Percentiles rank a stretch among this genome's conserved stretches.
phyloP scores from a whole-genome alignment of 2,797 vertebrate genomes.

The Nannoperca obscura region DNA sequence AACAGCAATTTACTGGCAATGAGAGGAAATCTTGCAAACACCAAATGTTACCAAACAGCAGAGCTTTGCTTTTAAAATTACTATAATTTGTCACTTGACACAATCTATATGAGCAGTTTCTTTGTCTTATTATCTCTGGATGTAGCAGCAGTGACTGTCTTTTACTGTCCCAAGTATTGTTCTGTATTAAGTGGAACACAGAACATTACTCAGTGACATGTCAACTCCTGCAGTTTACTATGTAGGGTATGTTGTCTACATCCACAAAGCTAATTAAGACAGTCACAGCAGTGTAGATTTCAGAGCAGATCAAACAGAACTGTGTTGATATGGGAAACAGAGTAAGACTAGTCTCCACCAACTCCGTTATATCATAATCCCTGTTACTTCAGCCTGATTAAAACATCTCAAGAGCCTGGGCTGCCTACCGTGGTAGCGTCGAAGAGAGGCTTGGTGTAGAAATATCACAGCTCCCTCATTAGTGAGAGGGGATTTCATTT shows the following conservation, averaged over 20 bases:
- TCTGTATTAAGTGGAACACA: slow-evolving; percentile 76
- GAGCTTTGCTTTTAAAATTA: slow-evolving; percentile 73
- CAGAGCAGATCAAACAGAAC: slow-evolving; percentile 78
- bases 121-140: slow-evolving; percentile 67
- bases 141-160: slow-evolving; percentile 55
- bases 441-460: slow-evolving; percentile 70
- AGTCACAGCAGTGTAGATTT: slow-evolving; percentile 78
- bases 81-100: slow-evolving; percentile 73
- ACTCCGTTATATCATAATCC: slow-evolving; percentile 84
- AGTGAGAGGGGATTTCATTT: slow-evolving; percentile 85
- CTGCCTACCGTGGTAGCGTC: slow-evolving; percentile 73
- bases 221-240: slow-evolving; percentile 72
- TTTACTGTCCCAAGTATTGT: slow-evolving; percentile 69
- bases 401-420: slow-evolving; percentile 80
- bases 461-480: slow-evolving; percentile 87
- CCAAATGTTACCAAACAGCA: slow-evolving; percentile 76
- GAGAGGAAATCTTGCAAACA: slow-evolving; percentile 70
- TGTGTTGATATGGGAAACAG: slow-evolving; percentile 79
- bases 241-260: slow-evolving; percentile 79
- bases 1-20: slow-evolving; percentile 66
- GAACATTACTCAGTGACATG: slow-evolving; percentile 71
- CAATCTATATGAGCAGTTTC: slow-evolving; percentile 54
- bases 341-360: slow-evolving; percentile 78
- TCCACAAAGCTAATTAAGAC: slow-evolving; percentile 81
- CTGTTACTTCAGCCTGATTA: slow-evolving; percentile 82